Evolutionary conservation across 2,888 invertebrate species (phyloP), one percentile per base, ranked within the genome.

Genomic region (Folsomia candida): DNA sequence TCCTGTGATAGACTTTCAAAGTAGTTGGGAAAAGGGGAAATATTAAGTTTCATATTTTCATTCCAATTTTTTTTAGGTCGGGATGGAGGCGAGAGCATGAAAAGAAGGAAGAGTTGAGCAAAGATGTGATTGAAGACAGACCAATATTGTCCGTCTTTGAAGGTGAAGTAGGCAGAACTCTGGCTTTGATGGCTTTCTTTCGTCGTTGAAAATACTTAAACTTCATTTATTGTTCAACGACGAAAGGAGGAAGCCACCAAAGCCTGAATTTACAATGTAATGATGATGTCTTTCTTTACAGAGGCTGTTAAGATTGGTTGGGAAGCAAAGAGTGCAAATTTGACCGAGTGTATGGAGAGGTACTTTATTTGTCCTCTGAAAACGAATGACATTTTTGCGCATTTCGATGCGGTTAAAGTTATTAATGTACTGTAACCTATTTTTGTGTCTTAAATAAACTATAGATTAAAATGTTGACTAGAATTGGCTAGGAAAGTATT

Each of bases 281-380:
- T n/a, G n/a, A n/a, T n/a, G n/a, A n/a, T n/a, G n/a, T n/a, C n/a
- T n/a, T n/a, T n/a, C n/a, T n/a, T n/a, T n/a, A n/a, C n/a, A n/a
- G 79, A 79, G 58, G 79, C 79, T 3, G 79, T 79, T 0, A 57
- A 76, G 51, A 69, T 73, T 47, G 79, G 76, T 14, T 79, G 79
- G 79, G 73, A 77, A 20, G 69, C 77, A 6, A 74, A 74, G 47
- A 72, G 72, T 51, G 66, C 20, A 22, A 79, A 79, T 70, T 74
- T 76, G 28, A 78, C 79, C 1, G 79, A 79, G 37, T 79, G 79
- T 63, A 76, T 74, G 68, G 79, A 79, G 68, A 58, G 79, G 68
- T 78, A 79, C 51, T 79, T 78, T 69, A 76, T 78, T 60, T 79
- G 79, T 65, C 76, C 79, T 4, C 59, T 79, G 4, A 73, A 70